A percentile compares a stretch with the other conserved stretches of the same genome.
These are phyloP conservation scores for Drosophila siamana DNA, from an alignment of 2,888 invertebrate genomes.

Conservation along the genomic window DNA sequence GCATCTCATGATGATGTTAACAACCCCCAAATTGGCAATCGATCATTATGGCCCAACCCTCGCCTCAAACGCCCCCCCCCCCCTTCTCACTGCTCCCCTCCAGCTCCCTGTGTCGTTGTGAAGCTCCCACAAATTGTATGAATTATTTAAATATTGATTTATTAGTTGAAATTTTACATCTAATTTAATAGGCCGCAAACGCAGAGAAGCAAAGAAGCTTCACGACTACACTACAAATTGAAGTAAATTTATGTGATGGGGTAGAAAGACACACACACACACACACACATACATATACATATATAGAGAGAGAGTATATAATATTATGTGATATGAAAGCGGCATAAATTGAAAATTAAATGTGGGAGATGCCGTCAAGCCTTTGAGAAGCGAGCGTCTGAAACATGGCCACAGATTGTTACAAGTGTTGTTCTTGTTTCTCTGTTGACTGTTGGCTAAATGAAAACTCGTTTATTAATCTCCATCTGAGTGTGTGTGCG, in stretches of 20 bases:
- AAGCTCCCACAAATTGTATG: conserved; percentile 56
- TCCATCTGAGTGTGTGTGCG: conserved; percentile 17
- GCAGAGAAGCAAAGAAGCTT: neutral
- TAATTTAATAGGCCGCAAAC: conserved; percentile 56
- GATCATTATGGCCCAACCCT: conserved; percentile 51
- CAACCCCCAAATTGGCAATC: conserved; percentile 58
- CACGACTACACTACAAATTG: conserved; percentile 26
- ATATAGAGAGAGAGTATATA: neutral
- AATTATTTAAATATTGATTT: conserved; percentile 78
- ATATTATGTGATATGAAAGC: conserved; percentile 12
- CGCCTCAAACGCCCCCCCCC: too few relatives aligned
- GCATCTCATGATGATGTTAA: conserved; percentile 30
- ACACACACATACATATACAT: neutral
- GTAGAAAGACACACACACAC: neutral
- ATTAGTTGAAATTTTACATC: conserved; percentile 68
- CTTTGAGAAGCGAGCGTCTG: conserved; percentile 39
- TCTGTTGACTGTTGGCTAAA: conserved; percentile 36
- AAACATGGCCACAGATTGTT: conserved; percentile 31
- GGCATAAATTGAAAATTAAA: conserved; percentile 68
- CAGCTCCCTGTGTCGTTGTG: too few relatives aligned
- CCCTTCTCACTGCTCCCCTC: too few relatives aligned
- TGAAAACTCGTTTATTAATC: conserved; percentile 60
- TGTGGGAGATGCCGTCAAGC: conserved; percentile 40
- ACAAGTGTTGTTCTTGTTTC: conserved; percentile 22
- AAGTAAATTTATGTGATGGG: conserved; percentile 46